Conservation (phyloP, 1,140 invertebrate species). For the Drosophila kepulauana region DNA sequence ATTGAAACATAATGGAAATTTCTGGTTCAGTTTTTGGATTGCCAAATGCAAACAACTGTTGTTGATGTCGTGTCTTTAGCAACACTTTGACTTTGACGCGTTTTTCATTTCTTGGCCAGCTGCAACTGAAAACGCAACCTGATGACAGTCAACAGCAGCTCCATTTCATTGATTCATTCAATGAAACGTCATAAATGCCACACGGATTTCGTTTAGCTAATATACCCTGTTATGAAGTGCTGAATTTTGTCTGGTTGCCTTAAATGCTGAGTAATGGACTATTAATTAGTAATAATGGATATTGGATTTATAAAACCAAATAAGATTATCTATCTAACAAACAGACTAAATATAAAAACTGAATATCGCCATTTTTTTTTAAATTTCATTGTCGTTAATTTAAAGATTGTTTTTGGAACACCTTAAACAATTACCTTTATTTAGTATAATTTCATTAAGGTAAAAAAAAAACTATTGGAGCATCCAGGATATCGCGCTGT, state of each 20-base stretch:
- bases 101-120: conserved; percentile 30
- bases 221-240: conserved; percentile 8
- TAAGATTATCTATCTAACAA: too few species aligned
- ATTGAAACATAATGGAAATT: conserved; percentile 48
- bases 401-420: too few species aligned
- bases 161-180: conserved; percentile 62
- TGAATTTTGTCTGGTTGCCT: not conserved
- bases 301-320: too few species aligned
- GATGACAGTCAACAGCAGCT: conserved; percentile 31
- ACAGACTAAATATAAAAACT: too few species aligned
- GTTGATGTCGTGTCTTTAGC: conserved; percentile 17
- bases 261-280: not conserved
- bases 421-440: too few species aligned
- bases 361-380: too few species aligned
- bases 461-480: not conserved
- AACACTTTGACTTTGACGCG: conserved; percentile 43
- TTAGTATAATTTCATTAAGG: too few species aligned
- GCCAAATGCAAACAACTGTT: conserved; percentile 58
- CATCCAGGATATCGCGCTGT: conserved; percentile 4
- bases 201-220: conserved; percentile 18
- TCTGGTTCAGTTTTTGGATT: conserved; percentile 44
- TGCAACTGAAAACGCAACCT: conserved; percentile 12
- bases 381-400: too few species aligned
- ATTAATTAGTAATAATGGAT: not conserved
- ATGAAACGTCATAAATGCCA: conserved; percentile 66